A percentile compares a stretch with the other conserved stretches of the same genome.
Evolutionary conservation across 2,888 invertebrate genomes (phyloP).

Genomic region (Caenorhabditis sp.): DNA sequence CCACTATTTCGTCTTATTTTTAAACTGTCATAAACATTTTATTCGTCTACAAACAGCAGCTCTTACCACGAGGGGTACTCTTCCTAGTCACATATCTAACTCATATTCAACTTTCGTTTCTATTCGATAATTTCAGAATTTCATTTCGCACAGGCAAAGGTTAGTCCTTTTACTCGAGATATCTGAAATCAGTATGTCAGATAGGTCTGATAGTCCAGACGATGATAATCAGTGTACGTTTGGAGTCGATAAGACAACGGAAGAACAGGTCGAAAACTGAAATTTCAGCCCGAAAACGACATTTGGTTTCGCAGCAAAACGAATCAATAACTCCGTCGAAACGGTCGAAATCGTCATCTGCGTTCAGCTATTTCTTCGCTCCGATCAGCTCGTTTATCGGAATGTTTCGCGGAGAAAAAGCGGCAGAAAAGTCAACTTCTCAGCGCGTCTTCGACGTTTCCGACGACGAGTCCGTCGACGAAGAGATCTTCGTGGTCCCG

Average conservation of each 20-base stretch:
- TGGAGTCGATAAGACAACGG: too few relatives aligned
- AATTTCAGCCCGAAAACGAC: constrained; percentile 45
- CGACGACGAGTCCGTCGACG: not conserved
- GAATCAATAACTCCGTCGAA: not conserved
- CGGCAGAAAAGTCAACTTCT: not conserved
- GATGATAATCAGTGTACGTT: constrained; percentile 28
- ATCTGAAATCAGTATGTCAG: constrained; percentile 3
- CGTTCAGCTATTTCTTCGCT: not conserved
- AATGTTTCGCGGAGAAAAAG: constrained; percentile 3
- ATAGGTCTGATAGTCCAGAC: constrained; percentile 19
- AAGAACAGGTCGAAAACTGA: too few relatives aligned
- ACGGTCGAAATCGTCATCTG: not conserved
- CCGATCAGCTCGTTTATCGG: constrained; percentile 10
- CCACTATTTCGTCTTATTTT: not conserved
- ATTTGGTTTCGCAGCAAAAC: constrained; percentile 2
- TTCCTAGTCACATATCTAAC: not conserved
- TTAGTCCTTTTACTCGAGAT: not conserved
- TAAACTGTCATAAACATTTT: not conserved
- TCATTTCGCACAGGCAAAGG: not conserved
- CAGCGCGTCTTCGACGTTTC: not conserved
- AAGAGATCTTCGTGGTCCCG: not conserved
- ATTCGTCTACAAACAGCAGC: too few relatives aligned
- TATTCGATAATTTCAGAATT: not conserved
- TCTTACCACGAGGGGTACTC: not conserved
- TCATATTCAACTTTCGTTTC: too few relatives aligned